Evolutionary conservation across 1,140 invertebrate genomes (phyloP).

Genomic region (Nomia melanderi): DNA sequence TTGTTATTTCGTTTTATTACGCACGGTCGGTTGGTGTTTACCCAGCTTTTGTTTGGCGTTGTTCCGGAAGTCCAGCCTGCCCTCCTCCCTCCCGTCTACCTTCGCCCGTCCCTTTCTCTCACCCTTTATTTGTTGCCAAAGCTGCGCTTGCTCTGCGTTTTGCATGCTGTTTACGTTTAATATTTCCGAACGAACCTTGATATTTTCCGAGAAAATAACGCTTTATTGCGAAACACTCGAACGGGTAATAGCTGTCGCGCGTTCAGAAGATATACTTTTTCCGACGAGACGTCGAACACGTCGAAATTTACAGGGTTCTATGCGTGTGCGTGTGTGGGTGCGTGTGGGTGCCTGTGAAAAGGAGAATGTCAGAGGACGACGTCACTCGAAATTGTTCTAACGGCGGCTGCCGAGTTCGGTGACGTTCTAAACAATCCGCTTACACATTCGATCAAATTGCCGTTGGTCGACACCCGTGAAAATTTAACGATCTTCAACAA

Average conservation of each 20-base stretch:
- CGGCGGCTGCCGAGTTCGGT: too few relatives aligned
- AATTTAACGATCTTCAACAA: slow-evolving; percentile 14
- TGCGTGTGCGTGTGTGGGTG: too few relatives aligned
- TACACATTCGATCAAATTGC: background rate
- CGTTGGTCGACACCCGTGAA: background rate
- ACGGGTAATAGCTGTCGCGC: background rate
- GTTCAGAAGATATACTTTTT: background rate
- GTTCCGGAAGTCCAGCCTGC: background rate
- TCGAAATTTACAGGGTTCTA: background rate
- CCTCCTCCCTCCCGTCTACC: too few relatives aligned
- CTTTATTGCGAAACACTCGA: slow-evolving; percentile 6
- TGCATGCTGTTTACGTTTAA: slow-evolving; percentile 30
- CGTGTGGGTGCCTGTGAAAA: too few relatives aligned
- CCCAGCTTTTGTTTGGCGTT: slow-evolving; percentile 14
- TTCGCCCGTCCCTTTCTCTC: too few relatives aligned
- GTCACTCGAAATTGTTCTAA: too few relatives aligned
- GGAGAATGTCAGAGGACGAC: too few relatives aligned
- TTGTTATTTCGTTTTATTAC: slow-evolving; percentile 35
- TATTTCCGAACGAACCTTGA: slow-evolving; percentile 23
- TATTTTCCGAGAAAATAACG: slow-evolving; percentile 35
- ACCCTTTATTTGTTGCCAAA: slow-evolving; percentile 20
- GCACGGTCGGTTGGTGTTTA: slow-evolving; percentile 3
- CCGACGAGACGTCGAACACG: too few relatives aligned
- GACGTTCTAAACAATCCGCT: too few relatives aligned
- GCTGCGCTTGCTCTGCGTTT: slow-evolving; percentile 6